phyloP scores from a whole-genome alignment of 2,113 vertebrate species.

The Girardinichthys multiradiatus region DNA sequence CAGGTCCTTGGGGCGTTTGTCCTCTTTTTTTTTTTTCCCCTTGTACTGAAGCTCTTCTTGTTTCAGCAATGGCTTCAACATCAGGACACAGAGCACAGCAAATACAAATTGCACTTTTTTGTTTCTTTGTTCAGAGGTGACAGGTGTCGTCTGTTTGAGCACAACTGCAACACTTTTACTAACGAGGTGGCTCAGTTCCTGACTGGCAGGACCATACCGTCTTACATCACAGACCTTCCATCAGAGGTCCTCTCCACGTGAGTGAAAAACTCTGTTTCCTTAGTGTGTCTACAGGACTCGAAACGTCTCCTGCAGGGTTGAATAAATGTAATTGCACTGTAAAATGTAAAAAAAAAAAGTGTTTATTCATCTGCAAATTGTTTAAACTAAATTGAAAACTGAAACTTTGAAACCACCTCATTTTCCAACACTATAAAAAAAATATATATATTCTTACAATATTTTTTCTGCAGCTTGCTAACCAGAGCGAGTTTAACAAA shows the following conservation, averaged over 20 bases:
- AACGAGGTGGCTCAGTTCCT: conserved; percentile 98
- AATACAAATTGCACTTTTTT: neutral
- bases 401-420: too few relatives aligned
- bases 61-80: neutral
- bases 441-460: too few relatives aligned
- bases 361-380: neutral
- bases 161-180: conserved; percentile 99
- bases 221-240: conserved; percentile 97
- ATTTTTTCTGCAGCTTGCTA: too few relatives aligned
- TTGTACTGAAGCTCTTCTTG: conserved; percentile 82
- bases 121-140: conserved; percentile 83
- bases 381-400: neutral
- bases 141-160: conserved; percentile 93
- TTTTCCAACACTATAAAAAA: too few relatives aligned
- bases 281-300: neutral
- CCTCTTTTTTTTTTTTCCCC: conserved; percentile 31
- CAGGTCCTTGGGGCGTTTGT: conserved; percentile 68
- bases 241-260: conserved; percentile 97
- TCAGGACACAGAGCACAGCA: neutral
- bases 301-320: too few relatives aligned
- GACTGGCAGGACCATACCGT: conserved; percentile 92
- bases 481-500: too few relatives aligned
- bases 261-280: conserved; percentile 46
- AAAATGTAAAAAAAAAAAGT: neutral
- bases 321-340: too few relatives aligned